Evolutionary conservation across 2,797 vertebrate species (phyloP), one percentile per base, ranked within the genome.

Genomic region (Macroramphosus scolopax): DNA sequence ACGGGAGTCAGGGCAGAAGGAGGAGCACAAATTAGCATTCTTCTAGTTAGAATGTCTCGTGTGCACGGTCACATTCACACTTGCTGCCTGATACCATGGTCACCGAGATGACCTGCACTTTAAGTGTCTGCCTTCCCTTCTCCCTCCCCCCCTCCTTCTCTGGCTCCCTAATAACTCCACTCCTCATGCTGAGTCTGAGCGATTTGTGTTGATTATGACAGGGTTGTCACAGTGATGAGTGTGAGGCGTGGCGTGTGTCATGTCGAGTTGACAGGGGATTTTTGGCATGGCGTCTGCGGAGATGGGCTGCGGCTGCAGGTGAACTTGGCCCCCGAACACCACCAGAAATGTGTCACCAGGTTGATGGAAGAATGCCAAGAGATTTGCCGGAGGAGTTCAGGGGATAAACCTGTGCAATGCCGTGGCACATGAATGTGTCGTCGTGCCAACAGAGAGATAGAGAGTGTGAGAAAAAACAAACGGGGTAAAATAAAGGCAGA

Each of bases 171-270:
- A 72, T 67, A 63, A 66, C 49, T 51, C 50, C 46, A 51, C 57
- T 70, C 39, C 47, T 62, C 18, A 4, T 78, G 79, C 85, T 89
- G 82, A 88, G 69, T 61, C 61, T 29, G 51, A 46, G 64, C 86
- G 81, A 88, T 88, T 85, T 78, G 72, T 78, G 71, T 76, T 78
- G 77, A 84, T 84, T 84, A 72, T 82, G 88, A 88, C 82, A 82
- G 77, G 71, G 59, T 71, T 85, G 84, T 88, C 84, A 78, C 54
- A 65, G 75, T 83, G 87, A 87, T 79, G 79, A 81, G 62, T 51
- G 67, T 71, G 75, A 33, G 26, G 65, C 16, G 67, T 75, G 78
- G 72, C 68, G 51, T 78, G 75, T 82, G 82, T 87, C 81, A 72
- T 53, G 74, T 76, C 51, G 51, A 81, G 61, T 68, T 80, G 80